Evolutionary conservation across 2,113 vertebrate species (phyloP).

Genomic region (Struthio camelus): DNA sequence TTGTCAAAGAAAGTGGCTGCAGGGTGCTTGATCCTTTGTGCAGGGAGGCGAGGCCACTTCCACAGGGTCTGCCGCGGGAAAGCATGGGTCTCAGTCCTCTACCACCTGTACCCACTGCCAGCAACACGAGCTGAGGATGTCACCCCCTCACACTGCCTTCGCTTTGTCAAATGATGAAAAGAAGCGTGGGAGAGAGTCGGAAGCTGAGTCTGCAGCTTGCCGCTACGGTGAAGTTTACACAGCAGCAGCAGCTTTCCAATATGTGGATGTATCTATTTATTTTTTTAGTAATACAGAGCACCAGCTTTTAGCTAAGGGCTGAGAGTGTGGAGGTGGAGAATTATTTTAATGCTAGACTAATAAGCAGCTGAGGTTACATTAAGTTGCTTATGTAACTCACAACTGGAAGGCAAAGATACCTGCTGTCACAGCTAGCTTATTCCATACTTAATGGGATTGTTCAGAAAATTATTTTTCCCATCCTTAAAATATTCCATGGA

Average conservation of each 20-base stretch:
- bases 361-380: neutral
- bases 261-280: neutral
- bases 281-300: neutral
- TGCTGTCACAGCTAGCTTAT: neutral
- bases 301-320: neutral
- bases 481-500: neutral
- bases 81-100: neutral
- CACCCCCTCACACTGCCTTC: neutral
- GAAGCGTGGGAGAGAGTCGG: neutral
- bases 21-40: neutral
- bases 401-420: neutral
- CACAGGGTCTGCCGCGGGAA: neutral
- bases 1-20: neutral
- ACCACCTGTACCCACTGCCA: neutral
- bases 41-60: rapidly evolving
- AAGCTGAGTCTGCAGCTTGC: no score
- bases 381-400: neutral
- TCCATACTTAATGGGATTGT: neutral
- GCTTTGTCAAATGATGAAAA: neutral
- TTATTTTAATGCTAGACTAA: conserved; percentile 8
- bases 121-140: neutral
- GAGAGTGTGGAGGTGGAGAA: neutral
- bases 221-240: neutral
- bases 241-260: neutral
- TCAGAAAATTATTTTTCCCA: neutral